Evolutionary conservation across 2,113 vertebrate species (phyloP).

Genomic region (Litocranius walleri): DNA sequence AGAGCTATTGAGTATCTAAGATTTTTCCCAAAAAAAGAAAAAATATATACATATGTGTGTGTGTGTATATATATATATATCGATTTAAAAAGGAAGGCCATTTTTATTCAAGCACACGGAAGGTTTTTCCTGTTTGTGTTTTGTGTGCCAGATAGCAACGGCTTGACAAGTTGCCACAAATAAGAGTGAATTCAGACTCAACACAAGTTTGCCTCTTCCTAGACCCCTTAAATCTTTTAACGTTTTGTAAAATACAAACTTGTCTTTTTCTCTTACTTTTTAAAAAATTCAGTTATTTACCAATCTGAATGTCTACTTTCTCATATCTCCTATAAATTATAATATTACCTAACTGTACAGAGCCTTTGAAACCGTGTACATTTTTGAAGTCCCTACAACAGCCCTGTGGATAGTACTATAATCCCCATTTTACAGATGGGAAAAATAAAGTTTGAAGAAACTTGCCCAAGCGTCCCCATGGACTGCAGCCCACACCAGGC

Average conservation of each 20-base stretch:
- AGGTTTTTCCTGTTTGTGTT: conserved; percentile 19
- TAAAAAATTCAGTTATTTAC: not conserved
- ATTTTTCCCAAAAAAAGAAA: not conserved
- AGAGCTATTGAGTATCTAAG: not conserved
- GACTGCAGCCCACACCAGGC: not conserved
- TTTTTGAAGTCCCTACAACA: not conserved
- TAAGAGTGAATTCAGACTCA: not conserved
- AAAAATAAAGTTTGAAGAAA: not conserved
- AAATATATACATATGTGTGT: not conserved
- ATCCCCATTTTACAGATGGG: conserved; percentile 29
- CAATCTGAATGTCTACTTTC: not conserved
- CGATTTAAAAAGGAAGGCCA: conserved; percentile 1
- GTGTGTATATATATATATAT: not conserved
- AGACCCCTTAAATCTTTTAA: not conserved
- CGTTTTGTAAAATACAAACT: conserved; percentile 19
- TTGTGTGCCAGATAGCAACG: conserved; percentile 3
- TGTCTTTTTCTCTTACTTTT: not conserved
- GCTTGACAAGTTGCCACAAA: not conserved
- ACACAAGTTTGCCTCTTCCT: not conserved
- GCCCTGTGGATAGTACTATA: not conserved
- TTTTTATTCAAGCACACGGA: not conserved
- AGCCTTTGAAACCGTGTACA: not conserved
- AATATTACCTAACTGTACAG: not conserved
- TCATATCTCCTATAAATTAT: not conserved
- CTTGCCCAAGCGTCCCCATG: not conserved